Percentiles rank a stretch among this genome's conserved stretches.
phyloP scores from a whole-genome alignment of 1,140 invertebrate genomes.

The Eueides isabella region DNA sequence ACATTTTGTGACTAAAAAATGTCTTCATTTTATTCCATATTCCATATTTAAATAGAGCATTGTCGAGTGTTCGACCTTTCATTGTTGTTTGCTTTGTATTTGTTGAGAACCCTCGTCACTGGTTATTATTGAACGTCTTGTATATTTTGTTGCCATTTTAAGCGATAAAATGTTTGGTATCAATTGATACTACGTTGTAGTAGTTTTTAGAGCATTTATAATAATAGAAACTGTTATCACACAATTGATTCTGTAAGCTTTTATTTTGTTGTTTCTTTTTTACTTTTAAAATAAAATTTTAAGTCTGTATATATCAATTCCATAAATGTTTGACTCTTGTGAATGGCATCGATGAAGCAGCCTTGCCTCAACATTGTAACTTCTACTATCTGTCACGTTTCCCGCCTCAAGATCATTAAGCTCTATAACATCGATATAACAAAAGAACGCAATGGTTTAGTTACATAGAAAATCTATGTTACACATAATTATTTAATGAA shows the following conservation, averaged over 20 bases:
- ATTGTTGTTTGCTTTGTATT: conserved; percentile 18
- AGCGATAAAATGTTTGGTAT: not conserved
- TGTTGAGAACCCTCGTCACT: conserved; percentile 5
- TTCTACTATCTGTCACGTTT: conserved; percentile 78
- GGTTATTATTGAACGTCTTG: not conserved
- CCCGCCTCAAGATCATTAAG: conserved; percentile 78
- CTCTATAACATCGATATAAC: conserved; percentile 73
- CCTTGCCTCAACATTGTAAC: conserved; percentile 67
- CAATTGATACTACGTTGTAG: not conserved
- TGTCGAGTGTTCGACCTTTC: conserved; percentile 6
- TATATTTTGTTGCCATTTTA: conserved; percentile 15
- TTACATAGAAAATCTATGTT: not conserved
- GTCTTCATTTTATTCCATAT: conserved; percentile 3
- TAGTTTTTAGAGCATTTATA: not conserved
- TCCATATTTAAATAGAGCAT: conserved; percentile 12
- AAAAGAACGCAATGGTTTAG: conserved; percentile 63
- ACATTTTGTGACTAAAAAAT: not conserved
- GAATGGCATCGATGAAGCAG: conserved; percentile 67
- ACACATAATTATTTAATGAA: not conserved
- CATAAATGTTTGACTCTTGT: conserved; percentile 14
- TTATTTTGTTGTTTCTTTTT: not conserved
- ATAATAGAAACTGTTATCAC: not conserved
- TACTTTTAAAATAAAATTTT: not conserved
- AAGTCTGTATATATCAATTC: too few species aligned
- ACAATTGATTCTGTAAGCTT: not conserved